phyloP scores from a whole-genome alignment of 2,797 vertebrate genomes.

The Chromobotia macracanthus region DNA sequence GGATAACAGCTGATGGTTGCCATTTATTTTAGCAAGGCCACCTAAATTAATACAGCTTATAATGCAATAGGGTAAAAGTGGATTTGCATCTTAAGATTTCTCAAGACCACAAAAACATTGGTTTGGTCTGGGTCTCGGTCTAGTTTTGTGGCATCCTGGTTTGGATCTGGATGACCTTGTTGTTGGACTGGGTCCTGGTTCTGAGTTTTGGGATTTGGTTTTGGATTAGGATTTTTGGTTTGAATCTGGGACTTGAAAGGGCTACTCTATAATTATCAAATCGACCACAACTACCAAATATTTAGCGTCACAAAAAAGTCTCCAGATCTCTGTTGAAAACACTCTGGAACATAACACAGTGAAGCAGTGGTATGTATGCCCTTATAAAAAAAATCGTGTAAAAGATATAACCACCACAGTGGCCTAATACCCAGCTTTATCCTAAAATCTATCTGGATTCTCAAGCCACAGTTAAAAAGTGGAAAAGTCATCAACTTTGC shows the following conservation, averaged over 20 bases:
- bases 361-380: neutral
- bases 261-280: neutral
- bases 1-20: neutral
- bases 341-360: neutral
- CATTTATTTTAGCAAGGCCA: neutral
- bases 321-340: neutral
- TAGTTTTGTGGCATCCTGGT: no score
- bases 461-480: no score
- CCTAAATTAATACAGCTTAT: neutral
- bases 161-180: neutral
- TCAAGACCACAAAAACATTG: neutral
- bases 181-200: neutral
- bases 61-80: no score
- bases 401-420: no score
- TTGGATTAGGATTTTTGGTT: no score
- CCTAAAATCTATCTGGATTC: no score
- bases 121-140: no score
- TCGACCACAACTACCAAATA: neutral
- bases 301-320: neutral
- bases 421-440: no score
- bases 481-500: no score
- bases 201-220: neutral
- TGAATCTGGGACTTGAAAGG: neutral
- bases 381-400: no score
- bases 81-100: neutral